Evolutionary conservation across 2,797 vertebrate genomes (phyloP), one percentile per base, ranked within the genome.

Genomic region (Tangara arthus): DNA sequence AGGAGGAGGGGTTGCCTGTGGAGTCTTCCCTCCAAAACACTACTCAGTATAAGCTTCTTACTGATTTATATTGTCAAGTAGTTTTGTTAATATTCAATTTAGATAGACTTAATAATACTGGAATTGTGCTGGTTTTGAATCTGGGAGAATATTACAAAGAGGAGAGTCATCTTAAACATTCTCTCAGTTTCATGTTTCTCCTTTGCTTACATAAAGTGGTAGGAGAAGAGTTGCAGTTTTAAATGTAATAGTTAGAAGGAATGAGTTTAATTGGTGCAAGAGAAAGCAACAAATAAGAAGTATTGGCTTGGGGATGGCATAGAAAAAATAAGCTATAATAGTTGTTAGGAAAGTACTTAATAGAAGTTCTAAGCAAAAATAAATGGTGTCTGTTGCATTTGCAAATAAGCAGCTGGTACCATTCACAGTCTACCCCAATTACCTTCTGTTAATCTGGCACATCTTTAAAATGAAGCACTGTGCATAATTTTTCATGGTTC

Each of bases 361-460:
- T 32, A 63, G 23, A 88, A 87, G 85, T 87, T 72, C 44, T 37
- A 87, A 73, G 78, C 23, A 64, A 90, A 88, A 94, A 83, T 55
- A 77, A 85, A 41, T 28, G 6, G 27, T 64, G 42, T 77, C 89
- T 82, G 46, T 91, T 71, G 27, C 15, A 61, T 91, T 93, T 84
- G 59, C 68, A 95, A 84, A 93, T 80, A 94, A 94, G 49, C 93
- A 93, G 75, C 84, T 95, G 94, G 76, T 94, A n/a, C 59, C 16
- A 21, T 89, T 96, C 79, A 75, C 65, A 65, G 14, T 91, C 79
- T 94, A 82, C 28, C 35, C 64, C 78, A 89, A 81, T 93, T 94
- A 91, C 91, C 82, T 97, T 92, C 91, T 91, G 82, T 92, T 96
- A 93, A 95, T 97, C 79, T 94, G 93, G 90, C 92, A 91, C 79